Base-by-base conservation (phyloP, 2,797 vertebrate species). In the Perdix hodgsoniae region DNA sequence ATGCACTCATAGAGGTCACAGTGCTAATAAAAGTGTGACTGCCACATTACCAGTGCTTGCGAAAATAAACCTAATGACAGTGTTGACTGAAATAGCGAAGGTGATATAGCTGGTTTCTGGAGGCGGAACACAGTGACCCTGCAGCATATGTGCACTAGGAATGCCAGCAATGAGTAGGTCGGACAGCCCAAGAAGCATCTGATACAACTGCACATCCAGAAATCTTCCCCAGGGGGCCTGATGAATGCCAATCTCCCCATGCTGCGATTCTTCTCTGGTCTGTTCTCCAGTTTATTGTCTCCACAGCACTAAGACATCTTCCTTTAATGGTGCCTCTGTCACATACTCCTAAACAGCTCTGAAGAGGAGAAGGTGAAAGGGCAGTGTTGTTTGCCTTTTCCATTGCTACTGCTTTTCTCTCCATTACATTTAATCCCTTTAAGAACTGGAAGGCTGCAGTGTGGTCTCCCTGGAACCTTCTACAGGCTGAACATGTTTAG, bases 141-240 rank as follows among this genome's bases (percentile, higher is more conserved):
- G 22, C 57, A 61, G 45, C 17, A 11, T 24, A 37, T 54, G 45
- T 29, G 35, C 8, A 5, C 39, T 73, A 22, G 37, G 49, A 64
- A 4, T 64, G 49, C 75, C 45, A 50, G 16, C 26, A 39, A 19
- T 47, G 64, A 49, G 54, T 23, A 40, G 56, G 42, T 42, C 14
- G 60, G n/a, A 19, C 14, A 74, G 42, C 42, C 37, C 35, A 59
- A 59, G 37, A 75, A 65, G 35, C 54, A 75, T 10, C 23, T 75
- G 54, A 33, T 52, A 9, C 22, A 61, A 33, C 14, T 8, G 1
- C 0, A 0, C 65, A 19, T 75, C 56, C 56, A 70, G 35, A 72
- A 73, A 11, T 31, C 31, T 72, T 70, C 54, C 83, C 24, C 0
- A 1, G 44, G 76, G 37, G 11, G 8, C 35, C 45, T 83, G 37